Percentiles rank a stretch among this genome's conserved stretches.
These are phyloP conservation scores for Chaetodon trifasciatus DNA, from an alignment of 2,797 vertebrate genomes.

Conservation along the genomic window DNA sequence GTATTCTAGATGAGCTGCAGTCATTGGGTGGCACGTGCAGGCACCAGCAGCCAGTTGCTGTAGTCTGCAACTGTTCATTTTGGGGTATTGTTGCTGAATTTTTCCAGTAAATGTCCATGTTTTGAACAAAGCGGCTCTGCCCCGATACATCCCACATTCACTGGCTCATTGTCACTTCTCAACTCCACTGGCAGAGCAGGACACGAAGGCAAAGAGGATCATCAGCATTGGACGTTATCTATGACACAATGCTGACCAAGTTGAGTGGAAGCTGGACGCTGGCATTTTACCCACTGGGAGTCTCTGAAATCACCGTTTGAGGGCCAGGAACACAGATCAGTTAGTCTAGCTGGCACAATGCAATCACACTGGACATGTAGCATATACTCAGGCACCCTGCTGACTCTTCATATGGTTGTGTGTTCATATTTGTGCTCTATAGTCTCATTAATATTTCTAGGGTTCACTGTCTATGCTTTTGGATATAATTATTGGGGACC, in stretches of 20 bases:
- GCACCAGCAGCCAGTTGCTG: too few species aligned
- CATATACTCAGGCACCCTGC: background rate
- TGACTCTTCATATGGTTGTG: background rate
- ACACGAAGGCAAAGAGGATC: background rate
- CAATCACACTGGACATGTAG: too few species aligned
- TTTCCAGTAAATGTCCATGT: background rate
- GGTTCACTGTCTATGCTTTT: background rate
- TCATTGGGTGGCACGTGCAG: too few species aligned
- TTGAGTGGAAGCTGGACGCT: background rate
- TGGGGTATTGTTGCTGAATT: background rate
- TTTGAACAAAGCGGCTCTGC: background rate
- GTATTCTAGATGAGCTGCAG: too few species aligned
- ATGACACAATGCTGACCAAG: background rate
- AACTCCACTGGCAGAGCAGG: background rate
- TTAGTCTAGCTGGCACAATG: too few species aligned
- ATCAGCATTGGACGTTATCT: background rate
- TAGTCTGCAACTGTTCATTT: too few species aligned
- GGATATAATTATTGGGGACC: too few species aligned
- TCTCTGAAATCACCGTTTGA: conserved; percentile 1
- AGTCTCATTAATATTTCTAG: background rate
- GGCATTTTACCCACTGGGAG: conserved; percentile 4
- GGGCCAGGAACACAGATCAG: too few species aligned
- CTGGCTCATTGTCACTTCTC: conserved; percentile 16
- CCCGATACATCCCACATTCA: background rate
- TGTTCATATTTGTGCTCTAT: background rate